A percentile compares a stretch with the other conserved stretches of the same genome.
Evolutionary conservation across 2,888 invertebrate genomes (phyloP).

Genomic region (Lymantria monacha): DNA sequence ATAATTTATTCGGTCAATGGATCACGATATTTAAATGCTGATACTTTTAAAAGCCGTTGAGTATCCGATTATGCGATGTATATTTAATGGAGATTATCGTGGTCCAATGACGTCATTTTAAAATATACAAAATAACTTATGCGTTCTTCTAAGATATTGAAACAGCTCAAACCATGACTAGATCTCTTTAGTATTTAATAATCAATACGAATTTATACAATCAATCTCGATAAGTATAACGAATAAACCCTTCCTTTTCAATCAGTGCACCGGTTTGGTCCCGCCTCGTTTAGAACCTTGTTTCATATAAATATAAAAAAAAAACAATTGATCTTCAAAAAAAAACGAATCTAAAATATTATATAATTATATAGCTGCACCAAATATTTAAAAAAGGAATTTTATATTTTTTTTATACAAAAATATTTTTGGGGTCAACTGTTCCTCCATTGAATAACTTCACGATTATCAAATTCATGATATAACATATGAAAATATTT

Average conservation of each 20-base stretch:
- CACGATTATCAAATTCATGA: conserved; percentile 4
- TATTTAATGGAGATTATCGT: conserved; percentile 15
- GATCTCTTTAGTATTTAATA: neutral
- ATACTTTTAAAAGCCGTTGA: conserved; percentile 8
- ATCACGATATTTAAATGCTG: conserved; percentile 30
- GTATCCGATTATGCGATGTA: conserved; percentile 12
- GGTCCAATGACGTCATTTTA: conserved; percentile 26
- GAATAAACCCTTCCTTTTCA: conserved; percentile 34
- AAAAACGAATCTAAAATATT: neutral
- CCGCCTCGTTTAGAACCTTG: conserved; percentile 45
- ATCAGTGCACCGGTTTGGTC: conserved; percentile 79
- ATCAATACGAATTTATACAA: conserved; percentile 9
- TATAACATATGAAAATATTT: conserved; percentile 52
- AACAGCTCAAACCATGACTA: conserved; percentile 46
- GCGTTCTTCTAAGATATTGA: conserved; percentile 50
- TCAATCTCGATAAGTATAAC: neutral
- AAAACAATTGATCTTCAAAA: conserved; percentile 4
- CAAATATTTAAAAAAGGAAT: conserved; percentile 5
- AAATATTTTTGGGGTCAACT: conserved; percentile 26
- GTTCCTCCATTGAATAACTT: conserved; percentile 12
- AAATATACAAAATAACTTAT: conserved; percentile 16
- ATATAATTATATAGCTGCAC: neutral
- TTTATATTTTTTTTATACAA: conserved; percentile 20
- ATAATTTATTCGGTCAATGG: conserved; percentile 27
- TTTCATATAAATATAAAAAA: conserved; percentile 12